Base-by-base conservation (phyloP, 1,140 invertebrate species). In the Rhyacophila brunnea region DNA sequence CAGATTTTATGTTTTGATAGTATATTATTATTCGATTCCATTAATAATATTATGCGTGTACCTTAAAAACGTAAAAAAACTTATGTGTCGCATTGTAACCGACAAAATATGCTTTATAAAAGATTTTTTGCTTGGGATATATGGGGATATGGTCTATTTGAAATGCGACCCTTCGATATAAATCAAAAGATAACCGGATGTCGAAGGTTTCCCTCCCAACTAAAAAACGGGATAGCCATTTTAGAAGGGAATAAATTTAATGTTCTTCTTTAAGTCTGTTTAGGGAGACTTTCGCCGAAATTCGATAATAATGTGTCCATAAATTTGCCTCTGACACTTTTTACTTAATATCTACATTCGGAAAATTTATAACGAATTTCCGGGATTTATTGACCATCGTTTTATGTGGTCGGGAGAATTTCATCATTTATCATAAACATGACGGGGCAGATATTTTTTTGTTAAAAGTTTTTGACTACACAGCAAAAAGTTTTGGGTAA, bases 131-230 rank as follows among this genome's bases (percentile, higher is more conserved):
- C 17, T 3, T 11, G 11, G 40, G 17, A 14, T 42, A 14, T 13
- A 42, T 13, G 3, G 11, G 17, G 4, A 17, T 42, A 11, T 42
- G n/a, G 11, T 14, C n/a, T 42, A 42, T 42, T 14, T 42, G 23
- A 52, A 49, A 40, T 42, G 19, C 23, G 50, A 52, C 50, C 15
- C 28, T 1, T 43, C 20, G 14, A 6, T 20, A 52, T 52, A 52
- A 52, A 52, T 52, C 50, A 52, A 15, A 42, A 20, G 14, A 52
- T 17, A 42, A 52, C 50, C 50, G 50, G 50, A 52, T 35, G 15
- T 40, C 23, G 34, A 52, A 34, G 35, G 50, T 40, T 42, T 19
- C 17, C 50, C 34, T 6, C 23, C 6, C 14, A 17, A 42, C 28
- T 51, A 35, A 9, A 13, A 42, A 52, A 52, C 9, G 32, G 32